Conservation (phyloP, 1,140 invertebrate genomes). For the Lithobius niger region DNA sequence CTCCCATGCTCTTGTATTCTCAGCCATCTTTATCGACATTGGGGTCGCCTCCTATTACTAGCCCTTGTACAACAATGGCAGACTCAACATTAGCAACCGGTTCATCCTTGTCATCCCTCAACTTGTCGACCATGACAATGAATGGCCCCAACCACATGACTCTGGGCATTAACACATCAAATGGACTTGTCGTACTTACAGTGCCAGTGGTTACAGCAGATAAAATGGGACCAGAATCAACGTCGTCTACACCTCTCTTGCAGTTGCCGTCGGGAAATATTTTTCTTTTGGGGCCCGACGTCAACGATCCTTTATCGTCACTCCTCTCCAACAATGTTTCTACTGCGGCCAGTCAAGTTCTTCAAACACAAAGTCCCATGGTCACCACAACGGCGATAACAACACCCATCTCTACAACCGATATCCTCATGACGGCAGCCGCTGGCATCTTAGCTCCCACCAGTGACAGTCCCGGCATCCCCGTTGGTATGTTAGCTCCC, state of each 20-base stretch:
- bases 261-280: constrained; percentile 1
- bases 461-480: background rate
- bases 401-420: background rate
- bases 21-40: too few species aligned
- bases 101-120: background rate
- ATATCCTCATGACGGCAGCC: background rate
- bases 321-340: too few species aligned
- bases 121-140: background rate
- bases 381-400: background rate
- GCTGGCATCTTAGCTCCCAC: background rate
- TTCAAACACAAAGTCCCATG: too few species aligned
- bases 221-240: background rate
- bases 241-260: background rate
- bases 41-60: too few species aligned
- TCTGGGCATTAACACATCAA: background rate
- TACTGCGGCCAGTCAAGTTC: too few species aligned
- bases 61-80: too few species aligned
- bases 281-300: background rate
- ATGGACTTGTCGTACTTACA: background rate
- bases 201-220: constrained; percentile 4
- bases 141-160: constrained; percentile 1
- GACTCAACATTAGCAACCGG: too few species aligned
- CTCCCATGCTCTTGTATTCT: too few species aligned
- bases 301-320: background rate
- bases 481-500: background rate